These are phyloP conservation scores for Crossocerus cetratus DNA, from an alignment of 2,888 invertebrate species.

Conservation along the genomic window DNA sequence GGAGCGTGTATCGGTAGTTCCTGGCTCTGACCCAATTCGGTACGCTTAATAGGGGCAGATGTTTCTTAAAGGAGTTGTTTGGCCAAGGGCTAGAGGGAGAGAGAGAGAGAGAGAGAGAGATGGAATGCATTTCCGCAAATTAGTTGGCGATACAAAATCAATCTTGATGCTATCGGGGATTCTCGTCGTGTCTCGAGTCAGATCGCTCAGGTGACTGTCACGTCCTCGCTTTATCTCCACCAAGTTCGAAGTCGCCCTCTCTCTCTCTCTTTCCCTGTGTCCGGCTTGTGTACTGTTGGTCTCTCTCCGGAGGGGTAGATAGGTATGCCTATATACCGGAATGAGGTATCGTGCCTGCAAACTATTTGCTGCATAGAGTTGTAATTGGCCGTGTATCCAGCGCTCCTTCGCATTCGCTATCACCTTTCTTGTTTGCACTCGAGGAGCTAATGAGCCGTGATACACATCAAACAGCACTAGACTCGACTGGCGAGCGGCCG, in stretches of 20 bases:
- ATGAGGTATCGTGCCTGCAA: constrained; percentile 68
- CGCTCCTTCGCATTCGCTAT: constrained; percentile 64
- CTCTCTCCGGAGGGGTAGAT: constrained; percentile 26
- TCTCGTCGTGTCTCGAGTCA: constrained; percentile 11
- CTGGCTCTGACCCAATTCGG: neutral
- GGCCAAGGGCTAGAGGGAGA: neutral
- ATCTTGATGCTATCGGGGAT: constrained; percentile 41
- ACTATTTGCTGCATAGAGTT: constrained; percentile 75
- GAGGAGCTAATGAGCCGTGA: constrained; percentile 75
- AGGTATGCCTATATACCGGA: constrained; percentile 29
- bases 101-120: too few relatives aligned
- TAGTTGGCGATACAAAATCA: constrained; percentile 24
- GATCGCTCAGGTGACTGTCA: constrained; percentile 32
- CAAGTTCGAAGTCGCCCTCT: constrained; percentile 13
- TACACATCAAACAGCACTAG: constrained; percentile 73
- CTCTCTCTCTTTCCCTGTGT: neutral
- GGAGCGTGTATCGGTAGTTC: too few relatives aligned
- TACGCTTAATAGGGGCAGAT: neutral
- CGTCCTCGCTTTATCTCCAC: constrained; percentile 34
- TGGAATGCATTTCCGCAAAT: constrained; percentile 26
- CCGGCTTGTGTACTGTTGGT: neutral
- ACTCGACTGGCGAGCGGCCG: constrained; percentile 43
- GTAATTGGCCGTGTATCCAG: constrained; percentile 74
- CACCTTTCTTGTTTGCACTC: constrained; percentile 69
- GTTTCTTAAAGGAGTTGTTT: neutral